Evolutionary conservation across 2,113 vertebrate genomes (phyloP).

Genomic region (Castor canadensis): DNA sequence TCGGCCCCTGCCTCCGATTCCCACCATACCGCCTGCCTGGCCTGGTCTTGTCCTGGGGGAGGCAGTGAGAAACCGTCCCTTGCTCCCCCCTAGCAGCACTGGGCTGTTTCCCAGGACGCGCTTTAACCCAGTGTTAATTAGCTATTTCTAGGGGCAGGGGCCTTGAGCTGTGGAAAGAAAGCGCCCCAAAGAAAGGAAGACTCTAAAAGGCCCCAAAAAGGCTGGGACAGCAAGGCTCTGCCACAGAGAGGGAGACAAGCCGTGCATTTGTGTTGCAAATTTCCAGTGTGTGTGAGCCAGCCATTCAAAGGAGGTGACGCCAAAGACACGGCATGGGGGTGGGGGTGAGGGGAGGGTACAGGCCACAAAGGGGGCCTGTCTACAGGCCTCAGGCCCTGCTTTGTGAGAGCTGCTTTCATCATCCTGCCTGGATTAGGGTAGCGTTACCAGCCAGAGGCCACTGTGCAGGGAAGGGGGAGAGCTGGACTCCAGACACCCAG

Average conservation of each 20-base stretch:
- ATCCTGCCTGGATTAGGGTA: neutral
- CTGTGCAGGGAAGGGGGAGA: neutral
- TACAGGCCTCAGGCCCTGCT: conserved; percentile 49
- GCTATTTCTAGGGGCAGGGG: neutral
- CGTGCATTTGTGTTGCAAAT: conserved; percentile 68
- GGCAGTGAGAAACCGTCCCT: neutral
- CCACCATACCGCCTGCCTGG: neutral
- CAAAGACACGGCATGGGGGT: neutral
- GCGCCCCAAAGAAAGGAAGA: conserved; percentile 20
- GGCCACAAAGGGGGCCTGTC: conserved; percentile 64
- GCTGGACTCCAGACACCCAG: neutral
- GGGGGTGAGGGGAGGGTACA: neutral
- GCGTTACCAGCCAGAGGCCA: conserved; percentile 23
- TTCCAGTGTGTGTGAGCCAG: conserved; percentile 57
- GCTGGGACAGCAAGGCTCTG: neutral
- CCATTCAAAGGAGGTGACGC: conserved; percentile 38
- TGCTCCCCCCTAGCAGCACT: neutral
- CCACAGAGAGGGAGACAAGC: neutral
- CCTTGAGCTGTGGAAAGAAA: conserved; percentile 47
- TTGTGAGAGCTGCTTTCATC: conserved; percentile 67
- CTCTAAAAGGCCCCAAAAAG: conserved; percentile 46
- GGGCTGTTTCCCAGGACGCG: neutral
- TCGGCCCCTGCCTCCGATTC: neutral
- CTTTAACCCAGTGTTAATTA: conserved; percentile 64
- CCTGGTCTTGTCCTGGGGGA: neutral